Conservation (phyloP, 2,888 invertebrate genomes). For the Microctonus aethiopoides region DNA sequence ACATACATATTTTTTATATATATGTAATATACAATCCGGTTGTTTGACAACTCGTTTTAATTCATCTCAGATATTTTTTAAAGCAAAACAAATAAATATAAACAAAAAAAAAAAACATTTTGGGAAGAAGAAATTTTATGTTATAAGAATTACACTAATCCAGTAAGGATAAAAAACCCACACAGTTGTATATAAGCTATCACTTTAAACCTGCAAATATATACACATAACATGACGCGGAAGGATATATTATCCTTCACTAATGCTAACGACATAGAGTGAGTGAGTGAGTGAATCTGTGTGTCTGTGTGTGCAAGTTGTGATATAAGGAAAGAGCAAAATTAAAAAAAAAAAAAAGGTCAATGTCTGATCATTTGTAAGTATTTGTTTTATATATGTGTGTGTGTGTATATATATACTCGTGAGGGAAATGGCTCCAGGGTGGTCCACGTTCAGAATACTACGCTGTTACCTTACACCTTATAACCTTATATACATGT, state of each 20-base stretch:
- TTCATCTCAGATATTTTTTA: not conserved
- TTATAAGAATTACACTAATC: not conserved
- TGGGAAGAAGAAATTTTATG: too few species aligned
- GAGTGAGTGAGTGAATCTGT: too few species aligned
- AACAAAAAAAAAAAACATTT: not conserved
- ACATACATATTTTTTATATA: not conserved
- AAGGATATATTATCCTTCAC: conserved; percentile 1
- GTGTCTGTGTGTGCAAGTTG: too few species aligned
- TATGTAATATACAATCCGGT: not conserved
- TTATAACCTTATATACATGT: conserved; percentile 32
- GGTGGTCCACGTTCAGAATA: conserved; percentile 56
- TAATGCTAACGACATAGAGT: not conserved
- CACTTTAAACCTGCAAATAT: not conserved
- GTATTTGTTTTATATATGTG: too few species aligned
- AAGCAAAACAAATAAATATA: not conserved
- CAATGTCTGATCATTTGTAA: too few species aligned
- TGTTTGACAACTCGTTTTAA: conserved; percentile 14
- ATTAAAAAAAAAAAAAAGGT: not conserved
- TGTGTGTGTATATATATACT: not conserved
- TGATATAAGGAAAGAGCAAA: too few species aligned
- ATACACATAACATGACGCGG: not conserved
- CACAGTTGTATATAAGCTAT: not conserved
- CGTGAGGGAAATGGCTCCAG: conserved; percentile 43
- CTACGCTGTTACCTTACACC: conserved; percentile 63
- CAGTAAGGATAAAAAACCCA: not conserved